Conservation (phyloP, 2,888 invertebrate species). For the Drosophila austrosaltans region DNA sequence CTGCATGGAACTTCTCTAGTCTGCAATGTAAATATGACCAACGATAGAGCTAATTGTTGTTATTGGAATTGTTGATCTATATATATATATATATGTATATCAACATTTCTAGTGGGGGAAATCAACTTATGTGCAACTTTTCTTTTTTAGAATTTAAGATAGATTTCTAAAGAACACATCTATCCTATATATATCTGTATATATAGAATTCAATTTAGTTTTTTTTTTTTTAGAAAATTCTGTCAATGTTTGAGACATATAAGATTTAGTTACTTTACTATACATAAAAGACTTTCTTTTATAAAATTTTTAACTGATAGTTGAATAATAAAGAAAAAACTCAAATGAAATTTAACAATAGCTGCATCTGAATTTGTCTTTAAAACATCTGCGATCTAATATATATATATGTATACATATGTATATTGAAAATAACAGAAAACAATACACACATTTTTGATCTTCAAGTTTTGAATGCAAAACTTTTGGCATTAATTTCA, state of each 20-base stretch:
- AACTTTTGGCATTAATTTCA: too few relatives aligned
- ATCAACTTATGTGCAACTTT: conserved; percentile 18
- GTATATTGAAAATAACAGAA: too few relatives aligned
- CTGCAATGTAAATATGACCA: conserved; percentile 77
- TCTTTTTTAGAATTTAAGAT: conserved; percentile 9
- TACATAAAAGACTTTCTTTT: conserved; percentile 8
- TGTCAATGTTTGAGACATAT: conserved; percentile 4
- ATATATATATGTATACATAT: too few relatives aligned
- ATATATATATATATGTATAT: conserved; percentile 13
- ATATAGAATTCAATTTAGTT: not conserved
- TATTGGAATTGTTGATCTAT: not conserved
- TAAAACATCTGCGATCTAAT: too few relatives aligned
- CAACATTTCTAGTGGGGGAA: not conserved
- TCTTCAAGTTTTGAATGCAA: too few relatives aligned
- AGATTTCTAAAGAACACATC: conserved; percentile 2
- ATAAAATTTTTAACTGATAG: conserved; percentile 10
- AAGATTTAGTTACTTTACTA: conserved; percentile 5
- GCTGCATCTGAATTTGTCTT: not conserved
- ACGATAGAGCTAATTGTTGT: conserved; percentile 65
- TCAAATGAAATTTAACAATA: not conserved
- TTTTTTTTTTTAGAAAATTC: not conserved
- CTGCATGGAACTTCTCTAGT: conserved; percentile 71
- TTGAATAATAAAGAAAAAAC: not conserved
- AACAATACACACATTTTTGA: too few relatives aligned
- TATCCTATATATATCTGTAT: not conserved